phyloP scores from a whole-genome alignment of 2,888 invertebrate genomes.

The Amphipyra tragopoginis region DNA sequence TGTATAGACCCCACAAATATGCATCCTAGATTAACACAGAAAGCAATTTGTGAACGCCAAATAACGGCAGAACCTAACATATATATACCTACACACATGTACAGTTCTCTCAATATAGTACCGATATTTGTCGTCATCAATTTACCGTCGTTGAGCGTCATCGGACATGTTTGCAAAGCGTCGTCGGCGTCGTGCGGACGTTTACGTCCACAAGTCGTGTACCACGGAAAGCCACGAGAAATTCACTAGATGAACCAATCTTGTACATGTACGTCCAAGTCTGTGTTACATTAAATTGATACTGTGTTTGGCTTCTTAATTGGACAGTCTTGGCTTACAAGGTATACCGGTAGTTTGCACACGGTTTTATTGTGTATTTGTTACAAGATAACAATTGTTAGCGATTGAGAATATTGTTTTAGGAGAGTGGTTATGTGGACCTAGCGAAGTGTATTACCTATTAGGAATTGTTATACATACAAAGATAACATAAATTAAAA shows the following conservation, averaged over 20 bases:
- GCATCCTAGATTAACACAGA: slow-evolving; percentile 30
- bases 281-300: slow-evolving; percentile 86
- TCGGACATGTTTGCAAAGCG: slow-evolving; percentile 73
- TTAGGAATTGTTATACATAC: no score
- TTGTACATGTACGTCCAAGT: slow-evolving; percentile 69
- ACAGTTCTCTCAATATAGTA: slow-evolving; percentile 50
- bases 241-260: slow-evolving; percentile 77
- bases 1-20: neutral
- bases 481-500: no score
- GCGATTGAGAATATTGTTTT: slow-evolving; percentile 17
- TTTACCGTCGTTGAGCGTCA: slow-evolving; percentile 70
- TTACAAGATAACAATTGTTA: slow-evolving; percentile 7
- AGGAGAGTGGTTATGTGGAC: neutral
- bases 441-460: no score
- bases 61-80: slow-evolving; percentile 29
- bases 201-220: slow-evolving; percentile 71
- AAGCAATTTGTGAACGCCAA: slow-evolving; percentile 47
- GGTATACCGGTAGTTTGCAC: slow-evolving; percentile 27
- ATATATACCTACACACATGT: slow-evolving; percentile 16
- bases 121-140: slow-evolving; percentile 77
- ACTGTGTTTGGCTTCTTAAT: slow-evolving; percentile 77
- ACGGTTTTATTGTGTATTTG: slow-evolving; percentile 19
- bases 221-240: slow-evolving; percentile 75
- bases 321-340: slow-evolving; percentile 70
- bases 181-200: slow-evolving; percentile 47